Conservation (phyloP, 2,113 vertebrate genomes). For the Leucopternis melanops region DNA sequence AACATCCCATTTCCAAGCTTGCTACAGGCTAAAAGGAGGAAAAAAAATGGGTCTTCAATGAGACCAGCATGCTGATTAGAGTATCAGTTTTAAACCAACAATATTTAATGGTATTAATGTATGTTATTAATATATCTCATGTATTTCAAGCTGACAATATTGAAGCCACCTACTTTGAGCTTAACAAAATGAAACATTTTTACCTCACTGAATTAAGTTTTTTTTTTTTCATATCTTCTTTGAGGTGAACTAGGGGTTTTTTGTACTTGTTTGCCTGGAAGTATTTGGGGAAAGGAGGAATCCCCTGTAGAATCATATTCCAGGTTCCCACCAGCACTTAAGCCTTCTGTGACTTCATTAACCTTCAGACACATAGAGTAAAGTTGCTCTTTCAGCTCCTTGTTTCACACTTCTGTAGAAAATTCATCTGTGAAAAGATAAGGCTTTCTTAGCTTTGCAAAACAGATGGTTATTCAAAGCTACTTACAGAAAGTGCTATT, state of each 20-base stretch:
- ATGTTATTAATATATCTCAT: neutral
- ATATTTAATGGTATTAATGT: neutral
- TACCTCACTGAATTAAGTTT: neutral
- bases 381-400: neutral
- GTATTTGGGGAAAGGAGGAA: neutral
- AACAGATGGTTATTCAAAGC: neutral
- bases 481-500: neutral
- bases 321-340: neutral
- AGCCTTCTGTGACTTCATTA: neutral
- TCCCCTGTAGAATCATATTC: neutral
- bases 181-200: neutral
- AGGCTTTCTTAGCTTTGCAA: neutral
- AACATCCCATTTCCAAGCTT: neutral
- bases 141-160: neutral
- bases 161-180: neutral
- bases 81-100: neutral
- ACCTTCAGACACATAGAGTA: neutral
- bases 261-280: neutral
- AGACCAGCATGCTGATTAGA: neutral
- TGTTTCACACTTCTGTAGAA: neutral
- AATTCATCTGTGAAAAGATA: neutral
- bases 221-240: neutral
- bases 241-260: neutral
- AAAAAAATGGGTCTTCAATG: neutral
- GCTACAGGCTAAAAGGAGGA: neutral